Evolutionary conservation across 2,113 vertebrate species (phyloP), one percentile per base, ranked within the genome.

Genomic region (Marmota monax): DNA sequence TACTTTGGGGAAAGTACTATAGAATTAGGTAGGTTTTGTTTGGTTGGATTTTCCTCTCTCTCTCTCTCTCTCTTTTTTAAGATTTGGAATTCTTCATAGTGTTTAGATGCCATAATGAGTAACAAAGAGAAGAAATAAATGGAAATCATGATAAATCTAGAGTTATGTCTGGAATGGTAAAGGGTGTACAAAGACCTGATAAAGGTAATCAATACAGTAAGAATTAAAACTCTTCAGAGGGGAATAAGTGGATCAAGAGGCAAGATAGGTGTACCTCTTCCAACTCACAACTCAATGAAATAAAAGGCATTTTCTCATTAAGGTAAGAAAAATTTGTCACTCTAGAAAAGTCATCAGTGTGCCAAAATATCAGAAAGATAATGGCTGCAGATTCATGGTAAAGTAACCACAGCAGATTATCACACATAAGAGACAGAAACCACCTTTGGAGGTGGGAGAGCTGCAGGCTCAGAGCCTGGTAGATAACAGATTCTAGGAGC

Each of bases 331-430:
- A 90, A 96, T 53, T 63, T 69, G 53, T 20, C 29, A 63, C 65
- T 39, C 29, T 85, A 88, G 45, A 85, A 88, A 96, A 88, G 61
- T 16, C 23, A 69, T 32, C 32, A 25, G 7, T 77, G 11, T 37
- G 29, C 22, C 67, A 90, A 85, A 89, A 82, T 53, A 17, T 82
- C 7, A 76, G 86, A 96, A 79, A 91, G 70, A 53, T 73, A 90
- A 92, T 23, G 14, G 72, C 6, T 80, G 22, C 32, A 84, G 32
- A 29, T 6, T 37, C 53, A 34, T 48, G 42, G n/a, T 39, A 58
- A 94, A 72, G 53, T 58, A 79, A 37, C 51, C n/a, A 42, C 39
- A 88, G 45, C 63, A 84, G 88, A 72, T 5, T 25, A 9, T 34
- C 58, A 48, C 53, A 93, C 17, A 34, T 32, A 69, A 42, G 45